Evolutionary conservation across 2,888 invertebrate species (phyloP).

Genomic region (Megamerina dolium): DNA sequence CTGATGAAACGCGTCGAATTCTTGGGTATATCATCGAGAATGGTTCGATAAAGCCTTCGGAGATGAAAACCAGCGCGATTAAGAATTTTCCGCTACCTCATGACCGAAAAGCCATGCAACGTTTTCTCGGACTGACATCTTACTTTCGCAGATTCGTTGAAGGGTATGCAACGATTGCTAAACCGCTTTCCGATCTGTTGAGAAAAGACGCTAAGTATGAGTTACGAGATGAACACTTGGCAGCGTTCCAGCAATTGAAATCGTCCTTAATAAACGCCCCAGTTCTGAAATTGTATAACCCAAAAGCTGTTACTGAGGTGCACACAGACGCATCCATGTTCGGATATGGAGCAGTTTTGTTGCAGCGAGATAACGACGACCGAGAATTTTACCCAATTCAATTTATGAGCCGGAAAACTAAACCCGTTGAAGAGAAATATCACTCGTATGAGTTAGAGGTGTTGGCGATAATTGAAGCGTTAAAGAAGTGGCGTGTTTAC

Average conservation of each 20-base stretch:
- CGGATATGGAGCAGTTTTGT: not conserved
- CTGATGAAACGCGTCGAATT: constrained; percentile 16
- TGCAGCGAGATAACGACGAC: constrained; percentile 13
- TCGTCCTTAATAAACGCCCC: not conserved
- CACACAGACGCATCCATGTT: constrained; percentile 5
- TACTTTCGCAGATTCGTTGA: constrained; percentile 10
- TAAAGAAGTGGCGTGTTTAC: constrained; percentile 18
- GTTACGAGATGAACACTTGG: not conserved
- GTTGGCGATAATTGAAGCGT: constrained; percentile 10
- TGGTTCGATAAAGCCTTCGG: constrained; percentile 7
- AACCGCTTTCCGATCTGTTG: too few species aligned
- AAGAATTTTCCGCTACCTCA: constrained; percentile 7
- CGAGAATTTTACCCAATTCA: constrained; percentile 21
- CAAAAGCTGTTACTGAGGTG: constrained; percentile 4
- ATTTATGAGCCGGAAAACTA: constrained; percentile 25
- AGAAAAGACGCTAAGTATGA: not conserved
- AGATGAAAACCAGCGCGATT: constrained; percentile 5
- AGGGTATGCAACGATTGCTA: constrained; percentile 6
- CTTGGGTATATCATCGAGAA: too few species aligned
- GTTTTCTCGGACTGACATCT: constrained; percentile 13
- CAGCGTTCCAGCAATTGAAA: not conserved
- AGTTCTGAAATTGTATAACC: constrained; percentile 1
- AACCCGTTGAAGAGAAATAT: too few species aligned
- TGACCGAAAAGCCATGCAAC: constrained; percentile 10
- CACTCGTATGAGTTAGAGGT: constrained; percentile 29